These are phyloP conservation scores for Piscicola geometra DNA, from an alignment of 2,888 invertebrate species.

Conservation along the genomic window DNA sequence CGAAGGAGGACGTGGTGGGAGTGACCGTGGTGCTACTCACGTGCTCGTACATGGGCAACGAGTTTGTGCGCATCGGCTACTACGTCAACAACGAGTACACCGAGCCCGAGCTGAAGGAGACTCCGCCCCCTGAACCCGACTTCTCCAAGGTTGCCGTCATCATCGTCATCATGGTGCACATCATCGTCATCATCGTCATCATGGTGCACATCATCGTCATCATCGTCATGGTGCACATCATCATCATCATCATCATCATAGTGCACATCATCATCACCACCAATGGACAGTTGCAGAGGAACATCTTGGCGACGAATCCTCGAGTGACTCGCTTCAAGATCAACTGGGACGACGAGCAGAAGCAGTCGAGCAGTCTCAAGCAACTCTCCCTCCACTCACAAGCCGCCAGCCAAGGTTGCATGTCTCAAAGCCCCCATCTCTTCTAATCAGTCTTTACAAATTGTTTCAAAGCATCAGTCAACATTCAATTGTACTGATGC, in stretches of 20 bases:
- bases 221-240: no score
- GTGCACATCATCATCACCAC: no score
- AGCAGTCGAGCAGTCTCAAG: slow-evolving; percentile 35
- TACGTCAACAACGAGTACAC: slow-evolving; percentile 96
- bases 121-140: slow-evolving; percentile 83
- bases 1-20: slow-evolving; percentile 91
- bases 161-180: no score
- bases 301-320: slow-evolving; percentile 81
- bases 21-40: slow-evolving; percentile 93
- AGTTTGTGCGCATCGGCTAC: slow-evolving; percentile 95
- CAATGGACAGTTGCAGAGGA: slow-evolving; percentile 68
- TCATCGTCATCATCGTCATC: no score
- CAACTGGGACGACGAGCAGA: slow-evolving; percentile 70
- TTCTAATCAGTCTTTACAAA: no score
- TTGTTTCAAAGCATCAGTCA: not conserved
- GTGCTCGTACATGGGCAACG: slow-evolving; percentile 80
- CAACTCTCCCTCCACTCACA: slow-evolving; percentile 37
- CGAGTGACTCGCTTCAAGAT: slow-evolving; percentile 93
- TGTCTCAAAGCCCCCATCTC: no score
- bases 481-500: no score
- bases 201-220: no score
- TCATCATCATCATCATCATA: no score
- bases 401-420: not conserved
- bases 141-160: slow-evolving; percentile 74
- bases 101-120: slow-evolving; percentile 85